Evolutionary conservation across 2,888 invertebrate species (phyloP).

Genomic region (Parochlus steinenii): DNA sequence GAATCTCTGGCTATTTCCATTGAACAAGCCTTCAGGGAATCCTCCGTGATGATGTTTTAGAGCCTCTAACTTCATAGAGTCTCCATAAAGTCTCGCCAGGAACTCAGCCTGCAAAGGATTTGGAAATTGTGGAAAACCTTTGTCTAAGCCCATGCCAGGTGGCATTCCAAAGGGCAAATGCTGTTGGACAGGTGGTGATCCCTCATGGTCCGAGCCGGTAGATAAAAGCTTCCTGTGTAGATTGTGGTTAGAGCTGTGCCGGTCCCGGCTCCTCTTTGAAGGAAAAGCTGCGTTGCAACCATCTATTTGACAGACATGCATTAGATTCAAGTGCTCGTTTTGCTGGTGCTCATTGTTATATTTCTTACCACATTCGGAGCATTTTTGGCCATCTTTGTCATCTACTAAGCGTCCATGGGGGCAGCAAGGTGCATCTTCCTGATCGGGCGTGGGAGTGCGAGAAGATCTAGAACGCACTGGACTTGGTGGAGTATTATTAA

Average conservation of each 20-base stretch:
- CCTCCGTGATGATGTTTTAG: conserved; percentile 31
- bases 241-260: conserved; percentile 82
- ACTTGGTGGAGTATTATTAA: conserved; percentile 35
- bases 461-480: conserved; percentile 41
- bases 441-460: conserved; percentile 39
- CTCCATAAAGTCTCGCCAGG: conserved; percentile 59
- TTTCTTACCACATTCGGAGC: conserved; percentile 86
- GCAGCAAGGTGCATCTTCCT: conserved; percentile 48
- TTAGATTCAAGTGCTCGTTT: conserved; percentile 85
- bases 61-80: conserved; percentile 37
- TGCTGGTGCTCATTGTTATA: conserved; percentile 95
- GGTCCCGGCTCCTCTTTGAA: conserved; percentile 79
- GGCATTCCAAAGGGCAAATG: conserved; percentile 31
- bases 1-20: conserved; percentile 1
- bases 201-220: conserved; percentile 40
- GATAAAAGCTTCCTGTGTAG: conserved; percentile 79
- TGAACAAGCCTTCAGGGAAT: conserved; percentile 8
- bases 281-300: conserved; percentile 92
- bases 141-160: conserved; percentile 16
- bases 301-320: conserved; percentile 89
- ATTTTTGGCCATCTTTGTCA: conserved; percentile 67
- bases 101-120: conserved; percentile 60
- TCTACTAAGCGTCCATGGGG: conserved; percentile 55
- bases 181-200: conserved; percentile 31
- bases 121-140: conserved; percentile 17